A percentile compares a stretch with the other conserved stretches of the same genome.
Conservation (phyloP, 1,140 invertebrate species). For the Chironomus tepperi region DNA sequence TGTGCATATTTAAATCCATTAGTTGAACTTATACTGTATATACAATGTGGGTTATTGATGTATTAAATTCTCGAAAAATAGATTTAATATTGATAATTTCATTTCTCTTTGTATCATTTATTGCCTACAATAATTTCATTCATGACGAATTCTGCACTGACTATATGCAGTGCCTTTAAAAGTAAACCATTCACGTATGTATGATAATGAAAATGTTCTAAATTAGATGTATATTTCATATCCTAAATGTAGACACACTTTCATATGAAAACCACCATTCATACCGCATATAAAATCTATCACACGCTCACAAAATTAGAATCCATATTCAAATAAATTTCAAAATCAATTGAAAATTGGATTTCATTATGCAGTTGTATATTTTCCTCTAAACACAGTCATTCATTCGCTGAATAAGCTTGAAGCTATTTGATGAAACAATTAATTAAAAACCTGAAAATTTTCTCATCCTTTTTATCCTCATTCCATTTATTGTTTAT, state of each 20-base stretch:
- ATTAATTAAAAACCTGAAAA: background rate
- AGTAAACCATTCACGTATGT: conserved; percentile 21
- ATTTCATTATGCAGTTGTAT: no score
- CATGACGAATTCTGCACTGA: background rate
- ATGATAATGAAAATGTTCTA: background rate
- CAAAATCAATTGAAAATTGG: no score
- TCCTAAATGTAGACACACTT: no score
- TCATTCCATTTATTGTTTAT: conserved; percentile 24
- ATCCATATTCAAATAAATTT: no score
- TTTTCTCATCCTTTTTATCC: background rate
- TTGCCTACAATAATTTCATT: background rate
- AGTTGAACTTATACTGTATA: background rate
- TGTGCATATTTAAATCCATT: conserved; percentile 5
- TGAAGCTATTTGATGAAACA: background rate
- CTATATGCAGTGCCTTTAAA: conserved; percentile 2
- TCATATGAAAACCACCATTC: no score
- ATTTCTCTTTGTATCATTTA: background rate
- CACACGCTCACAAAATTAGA: no score
- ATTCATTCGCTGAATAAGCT: no score
- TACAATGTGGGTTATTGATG: background rate
- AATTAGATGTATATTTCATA: no score
- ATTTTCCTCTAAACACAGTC: no score
- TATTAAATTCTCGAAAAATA: background rate
- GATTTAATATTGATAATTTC: background rate
- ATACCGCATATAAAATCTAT: no score